phyloP scores from a whole-genome alignment of 2,888 invertebrate genomes.

The Chorisops tibialis region DNA sequence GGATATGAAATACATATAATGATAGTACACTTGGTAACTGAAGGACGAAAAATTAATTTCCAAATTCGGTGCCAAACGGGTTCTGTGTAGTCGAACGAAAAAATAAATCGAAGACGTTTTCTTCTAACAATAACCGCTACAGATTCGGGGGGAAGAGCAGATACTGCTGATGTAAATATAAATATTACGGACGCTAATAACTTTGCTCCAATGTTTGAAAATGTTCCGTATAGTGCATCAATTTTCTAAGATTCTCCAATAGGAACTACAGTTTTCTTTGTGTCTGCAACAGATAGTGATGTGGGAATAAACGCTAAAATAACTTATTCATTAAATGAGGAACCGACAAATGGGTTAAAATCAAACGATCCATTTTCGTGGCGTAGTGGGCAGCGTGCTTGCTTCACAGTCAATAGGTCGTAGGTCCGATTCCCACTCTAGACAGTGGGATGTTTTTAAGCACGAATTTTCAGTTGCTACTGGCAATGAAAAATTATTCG shows the following conservation, averaged over 20 bases:
- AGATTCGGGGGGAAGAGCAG: slow-evolving; percentile 83
- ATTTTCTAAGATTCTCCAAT: slow-evolving; percentile 91
- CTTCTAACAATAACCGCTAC: slow-evolving; percentile 83
- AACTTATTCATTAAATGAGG: slow-evolving; percentile 72
- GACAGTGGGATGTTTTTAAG: no score
- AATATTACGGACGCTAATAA: slow-evolving; percentile 95
- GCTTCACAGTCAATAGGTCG: no score
- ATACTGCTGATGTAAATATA: slow-evolving; percentile 85
- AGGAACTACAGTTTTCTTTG: slow-evolving; percentile 87
- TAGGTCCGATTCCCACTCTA: no score
- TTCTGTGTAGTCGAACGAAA: no score
- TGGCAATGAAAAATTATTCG: no score
- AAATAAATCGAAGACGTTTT: no score
- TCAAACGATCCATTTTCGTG: slow-evolving; percentile 70
- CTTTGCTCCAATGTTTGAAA: slow-evolving; percentile 88
- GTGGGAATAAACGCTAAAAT: slow-evolving; percentile 92
- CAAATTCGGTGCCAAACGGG: no score
- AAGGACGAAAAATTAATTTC: no score
- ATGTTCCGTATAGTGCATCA: slow-evolving; percentile 85
- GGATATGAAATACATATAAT: no score
- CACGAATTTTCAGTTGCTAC: no score
- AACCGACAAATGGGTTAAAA: slow-evolving; percentile 57
- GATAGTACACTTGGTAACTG: no score
- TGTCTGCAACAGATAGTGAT: slow-evolving; percentile 90
- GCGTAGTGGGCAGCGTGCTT: no score